These are phyloP conservation scores for Leptopilina syphax DNA, from an alignment of 2,888 invertebrate species.

Conservation along the genomic window DNA sequence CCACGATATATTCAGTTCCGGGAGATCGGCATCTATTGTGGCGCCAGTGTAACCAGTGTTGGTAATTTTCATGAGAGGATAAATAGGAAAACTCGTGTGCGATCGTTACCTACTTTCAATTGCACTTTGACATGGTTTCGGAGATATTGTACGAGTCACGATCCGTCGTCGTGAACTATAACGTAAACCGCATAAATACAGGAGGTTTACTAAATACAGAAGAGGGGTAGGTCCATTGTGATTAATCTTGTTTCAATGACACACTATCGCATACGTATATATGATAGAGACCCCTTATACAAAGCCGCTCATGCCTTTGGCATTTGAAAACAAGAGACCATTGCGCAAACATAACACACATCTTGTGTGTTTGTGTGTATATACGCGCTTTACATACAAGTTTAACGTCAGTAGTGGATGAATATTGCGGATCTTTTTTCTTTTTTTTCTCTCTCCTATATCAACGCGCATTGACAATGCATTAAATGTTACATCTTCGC, in stretches of 20 bases:
- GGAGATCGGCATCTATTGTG: conserved; percentile 33
- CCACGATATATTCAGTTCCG: neutral
- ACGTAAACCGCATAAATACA: conserved; percentile 7
- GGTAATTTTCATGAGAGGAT: conserved; percentile 34
- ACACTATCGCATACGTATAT: conserved; percentile 21
- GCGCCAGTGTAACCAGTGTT: conserved; percentile 19
- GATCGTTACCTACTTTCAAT: conserved; percentile 38
- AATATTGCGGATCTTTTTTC: neutral
- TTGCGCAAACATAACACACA: conserved; percentile 28
- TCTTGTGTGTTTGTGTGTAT: neutral
- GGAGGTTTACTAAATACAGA: neutral
- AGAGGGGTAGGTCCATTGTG: conserved; percentile 25
- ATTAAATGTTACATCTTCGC: conserved; percentile 6
- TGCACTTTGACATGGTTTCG: conserved; percentile 41
- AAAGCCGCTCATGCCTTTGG: conserved; percentile 40
- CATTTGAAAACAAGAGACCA: conserved; percentile 38
- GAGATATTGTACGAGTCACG: conserved; percentile 36
- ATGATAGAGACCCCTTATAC: neutral
- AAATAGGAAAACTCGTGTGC: conserved; percentile 35
- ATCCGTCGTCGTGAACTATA: conserved; percentile 28
- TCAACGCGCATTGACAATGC: conserved; percentile 2
- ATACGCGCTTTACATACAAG: neutral
- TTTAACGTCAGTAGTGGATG: neutral
- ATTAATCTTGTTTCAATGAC: conserved; percentile 41
- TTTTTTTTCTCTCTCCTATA: neutral